Percentiles rank a stretch among this genome's conserved stretches.
Evolutionary conservation across 2,797 vertebrate species (phyloP).

Genomic region (Cryptoprocta ferox): DNA sequence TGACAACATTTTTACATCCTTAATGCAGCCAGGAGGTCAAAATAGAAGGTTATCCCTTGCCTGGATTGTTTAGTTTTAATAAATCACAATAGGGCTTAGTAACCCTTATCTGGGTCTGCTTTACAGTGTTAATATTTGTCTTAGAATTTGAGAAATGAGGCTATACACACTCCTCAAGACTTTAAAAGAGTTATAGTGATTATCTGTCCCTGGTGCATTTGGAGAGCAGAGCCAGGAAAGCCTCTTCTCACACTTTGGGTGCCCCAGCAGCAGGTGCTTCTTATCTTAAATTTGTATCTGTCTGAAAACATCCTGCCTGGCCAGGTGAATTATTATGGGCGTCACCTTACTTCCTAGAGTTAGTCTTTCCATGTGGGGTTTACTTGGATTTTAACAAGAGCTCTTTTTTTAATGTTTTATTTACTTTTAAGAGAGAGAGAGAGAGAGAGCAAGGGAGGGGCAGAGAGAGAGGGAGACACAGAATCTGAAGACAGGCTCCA

Average conservation of each 20-base stretch:
- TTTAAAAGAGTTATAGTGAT: neutral
- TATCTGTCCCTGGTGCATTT: neutral
- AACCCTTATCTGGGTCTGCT: neutral
- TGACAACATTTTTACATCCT: neutral
- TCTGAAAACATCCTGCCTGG: neutral
- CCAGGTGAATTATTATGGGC: no score
- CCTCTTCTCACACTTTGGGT: neutral
- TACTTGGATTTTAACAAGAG: conserved; percentile 19
- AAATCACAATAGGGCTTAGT: conserved; percentile 4
- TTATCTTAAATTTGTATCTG: neutral
- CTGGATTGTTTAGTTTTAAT: conserved; percentile 13
- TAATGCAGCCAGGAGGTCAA: neutral
- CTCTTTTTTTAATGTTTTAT: no score
- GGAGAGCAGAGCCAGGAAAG: neutral
- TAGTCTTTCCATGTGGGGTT: neutral
- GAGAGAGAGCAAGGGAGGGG: no score
- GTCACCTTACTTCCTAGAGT: neutral
- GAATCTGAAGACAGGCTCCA: no score
- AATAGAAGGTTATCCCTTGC: neutral
- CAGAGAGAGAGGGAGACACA: no score
- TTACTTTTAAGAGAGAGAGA: no score
- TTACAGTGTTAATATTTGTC: conserved; percentile 13
- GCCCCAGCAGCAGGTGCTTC: neutral
- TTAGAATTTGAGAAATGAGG: neutral
- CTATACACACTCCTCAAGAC: neutral